Conservation (phyloP, 2,888 invertebrate species). For the Polia nebulosa region DNA sequence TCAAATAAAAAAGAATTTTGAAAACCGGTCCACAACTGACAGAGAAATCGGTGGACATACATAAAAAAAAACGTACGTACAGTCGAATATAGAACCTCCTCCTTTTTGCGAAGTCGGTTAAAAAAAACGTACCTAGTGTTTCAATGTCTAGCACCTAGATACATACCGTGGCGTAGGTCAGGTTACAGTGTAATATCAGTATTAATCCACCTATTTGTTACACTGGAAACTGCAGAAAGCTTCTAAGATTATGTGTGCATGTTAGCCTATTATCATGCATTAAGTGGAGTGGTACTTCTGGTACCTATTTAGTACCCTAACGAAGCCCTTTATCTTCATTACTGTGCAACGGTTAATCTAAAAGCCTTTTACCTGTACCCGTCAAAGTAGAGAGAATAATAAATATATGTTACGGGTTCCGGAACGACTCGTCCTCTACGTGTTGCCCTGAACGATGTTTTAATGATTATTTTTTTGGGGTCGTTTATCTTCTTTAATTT, state of each 20-base stretch:
- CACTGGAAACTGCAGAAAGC: conserved; percentile 35
- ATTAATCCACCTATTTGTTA: not conserved
- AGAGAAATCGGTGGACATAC: no score
- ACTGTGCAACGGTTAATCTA: conserved; percentile 83
- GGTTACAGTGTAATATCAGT: not conserved
- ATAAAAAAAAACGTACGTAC: no score
- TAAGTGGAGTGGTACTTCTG: conserved; percentile 54
- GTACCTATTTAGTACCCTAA: conserved; percentile 71
- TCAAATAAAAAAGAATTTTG: no score
- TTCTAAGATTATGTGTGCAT: conserved; percentile 26
- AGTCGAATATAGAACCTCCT: no score
- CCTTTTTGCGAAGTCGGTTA: no score
- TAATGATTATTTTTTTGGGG: conserved; percentile 27
- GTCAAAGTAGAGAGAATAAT: conserved; percentile 82
- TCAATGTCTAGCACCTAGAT: no score
- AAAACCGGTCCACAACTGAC: no score
- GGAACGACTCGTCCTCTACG: conserved; percentile 35
- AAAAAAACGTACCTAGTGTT: no score
- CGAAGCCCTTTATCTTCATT: conserved; percentile 85
- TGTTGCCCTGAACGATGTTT: conserved; percentile 37
- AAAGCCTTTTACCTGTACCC: conserved; percentile 83
- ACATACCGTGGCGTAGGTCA: no score
- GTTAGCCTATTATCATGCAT: conserved; percentile 24
- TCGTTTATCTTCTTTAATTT: conserved; percentile 35
- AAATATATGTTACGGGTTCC: conserved; percentile 73